phyloP scores from a whole-genome alignment of 2,113 vertebrate genomes.

The Rousettus leschenaultii region DNA sequence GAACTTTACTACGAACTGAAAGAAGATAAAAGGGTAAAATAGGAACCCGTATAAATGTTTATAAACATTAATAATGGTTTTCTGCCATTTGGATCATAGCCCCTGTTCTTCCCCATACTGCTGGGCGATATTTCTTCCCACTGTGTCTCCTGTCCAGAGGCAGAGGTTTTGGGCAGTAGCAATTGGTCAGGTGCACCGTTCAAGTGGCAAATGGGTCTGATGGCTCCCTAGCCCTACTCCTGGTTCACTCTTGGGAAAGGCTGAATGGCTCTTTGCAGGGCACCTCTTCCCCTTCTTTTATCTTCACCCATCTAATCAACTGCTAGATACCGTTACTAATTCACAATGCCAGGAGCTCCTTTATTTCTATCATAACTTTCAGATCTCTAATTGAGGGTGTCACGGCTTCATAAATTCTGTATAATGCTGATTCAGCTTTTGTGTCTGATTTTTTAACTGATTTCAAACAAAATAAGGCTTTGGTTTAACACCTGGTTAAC shows the following conservation, averaged over 20 bases:
- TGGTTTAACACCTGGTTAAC: not conserved
- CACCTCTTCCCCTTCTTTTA: not conserved
- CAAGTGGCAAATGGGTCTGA: not conserved
- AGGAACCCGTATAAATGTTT: not conserved
- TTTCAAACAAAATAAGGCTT: not conserved
- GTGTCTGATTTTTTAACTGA: not conserved
- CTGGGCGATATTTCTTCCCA: not conserved
- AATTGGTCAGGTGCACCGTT: not conserved
- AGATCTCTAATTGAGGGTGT: not conserved
- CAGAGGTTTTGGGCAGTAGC: not conserved
- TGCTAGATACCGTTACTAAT: not conserved
- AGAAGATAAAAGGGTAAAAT: not conserved
- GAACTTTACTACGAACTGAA: not conserved
- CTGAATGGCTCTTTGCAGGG: not conserved
- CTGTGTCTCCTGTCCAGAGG: not conserved
- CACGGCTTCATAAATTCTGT: not conserved
- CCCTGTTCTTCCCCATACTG: not conserved
- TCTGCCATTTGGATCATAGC: not conserved
- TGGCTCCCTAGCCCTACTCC: not conserved
- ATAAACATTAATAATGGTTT: not conserved
- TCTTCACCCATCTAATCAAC: not conserved
- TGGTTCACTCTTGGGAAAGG: not conserved
- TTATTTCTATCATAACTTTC: not conserved
- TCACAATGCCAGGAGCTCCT: no score
- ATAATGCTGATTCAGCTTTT: not conserved